Evolutionary conservation across 2,113 vertebrate genomes (phyloP).

Genomic region (Hyperopisus bebe): DNA sequence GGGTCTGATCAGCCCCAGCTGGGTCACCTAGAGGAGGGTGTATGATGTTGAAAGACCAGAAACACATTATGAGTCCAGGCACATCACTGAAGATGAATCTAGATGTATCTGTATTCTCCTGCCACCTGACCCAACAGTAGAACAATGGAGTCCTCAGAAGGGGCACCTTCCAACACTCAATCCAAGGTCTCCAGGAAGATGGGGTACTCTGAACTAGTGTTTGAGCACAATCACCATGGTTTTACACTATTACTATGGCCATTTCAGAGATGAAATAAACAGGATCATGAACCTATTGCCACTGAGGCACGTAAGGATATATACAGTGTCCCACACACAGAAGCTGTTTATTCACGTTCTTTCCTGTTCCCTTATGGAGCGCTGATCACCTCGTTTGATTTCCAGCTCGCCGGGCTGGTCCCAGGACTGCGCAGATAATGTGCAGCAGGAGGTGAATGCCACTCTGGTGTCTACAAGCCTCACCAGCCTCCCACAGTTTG

Average conservation of each 20-base stretch:
- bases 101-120: not conserved
- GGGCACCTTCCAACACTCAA: not conserved
- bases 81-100: not conserved
- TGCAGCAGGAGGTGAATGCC: not conserved
- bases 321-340: not conserved
- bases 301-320: not conserved
- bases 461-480: not conserved
- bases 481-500: not conserved
- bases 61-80: not conserved
- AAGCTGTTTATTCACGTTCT: not conserved
- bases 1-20: not conserved
- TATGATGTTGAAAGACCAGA: not conserved
- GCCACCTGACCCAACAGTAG: not conserved
- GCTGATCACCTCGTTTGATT: constrained; percentile 10
- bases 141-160: not conserved
- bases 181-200: not conserved
- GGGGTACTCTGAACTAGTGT: not conserved
- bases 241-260: not conserved
- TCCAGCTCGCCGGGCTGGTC: not conserved
- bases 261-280: not conserved
- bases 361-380: not conserved
- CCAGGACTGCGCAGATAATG: not conserved
- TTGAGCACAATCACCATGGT: not conserved
- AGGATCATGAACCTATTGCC: not conserved
- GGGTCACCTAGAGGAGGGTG: not conserved